These are phyloP conservation scores for Falco cherrug DNA, from an alignment of 2,797 vertebrate species.

Conservation along the genomic window DNA sequence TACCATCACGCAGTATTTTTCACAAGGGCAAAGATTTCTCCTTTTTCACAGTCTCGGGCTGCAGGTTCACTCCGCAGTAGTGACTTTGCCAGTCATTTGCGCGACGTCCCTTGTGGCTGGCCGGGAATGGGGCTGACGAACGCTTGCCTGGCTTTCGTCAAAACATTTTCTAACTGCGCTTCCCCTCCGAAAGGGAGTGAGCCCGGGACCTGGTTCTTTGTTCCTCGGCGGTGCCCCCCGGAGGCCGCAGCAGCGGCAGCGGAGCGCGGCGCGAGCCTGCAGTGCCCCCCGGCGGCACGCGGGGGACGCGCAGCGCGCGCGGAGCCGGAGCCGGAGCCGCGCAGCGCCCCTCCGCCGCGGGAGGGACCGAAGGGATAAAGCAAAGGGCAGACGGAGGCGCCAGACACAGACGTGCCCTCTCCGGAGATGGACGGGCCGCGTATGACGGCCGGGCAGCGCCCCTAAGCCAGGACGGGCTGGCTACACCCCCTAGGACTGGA, in stretches of 20 bases:
- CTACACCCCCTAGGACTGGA: neutral
- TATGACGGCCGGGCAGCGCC: rapidly evolving
- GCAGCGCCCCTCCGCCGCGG: neutral
- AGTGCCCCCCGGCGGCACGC: conserved; percentile 42
- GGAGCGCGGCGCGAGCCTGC: neutral
- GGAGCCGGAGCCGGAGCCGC: too few relatives aligned
- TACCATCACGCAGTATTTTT: neutral
- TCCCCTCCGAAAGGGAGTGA: neutral
- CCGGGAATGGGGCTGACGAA: neutral
- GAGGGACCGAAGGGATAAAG: rapidly evolving
- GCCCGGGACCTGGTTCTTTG: neutral
- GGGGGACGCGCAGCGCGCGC: too few relatives aligned
- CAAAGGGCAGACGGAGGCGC: neutral
- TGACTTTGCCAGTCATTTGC: neutral
- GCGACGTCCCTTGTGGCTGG: neutral
- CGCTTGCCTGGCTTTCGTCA: neutral
- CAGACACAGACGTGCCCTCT: neutral
- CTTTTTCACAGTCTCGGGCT: neutral
- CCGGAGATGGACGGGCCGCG: neutral
- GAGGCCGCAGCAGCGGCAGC: neutral
- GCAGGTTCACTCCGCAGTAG: rapidly evolving
- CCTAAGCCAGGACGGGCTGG: rapidly evolving
- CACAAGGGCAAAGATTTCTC: neutral
- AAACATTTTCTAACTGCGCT: neutral
- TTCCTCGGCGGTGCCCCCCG: neutral